These are phyloP conservation scores for Caenorhabditis zanzibari DNA, from an alignment of 2,888 invertebrate species.

Conservation along the genomic window DNA sequence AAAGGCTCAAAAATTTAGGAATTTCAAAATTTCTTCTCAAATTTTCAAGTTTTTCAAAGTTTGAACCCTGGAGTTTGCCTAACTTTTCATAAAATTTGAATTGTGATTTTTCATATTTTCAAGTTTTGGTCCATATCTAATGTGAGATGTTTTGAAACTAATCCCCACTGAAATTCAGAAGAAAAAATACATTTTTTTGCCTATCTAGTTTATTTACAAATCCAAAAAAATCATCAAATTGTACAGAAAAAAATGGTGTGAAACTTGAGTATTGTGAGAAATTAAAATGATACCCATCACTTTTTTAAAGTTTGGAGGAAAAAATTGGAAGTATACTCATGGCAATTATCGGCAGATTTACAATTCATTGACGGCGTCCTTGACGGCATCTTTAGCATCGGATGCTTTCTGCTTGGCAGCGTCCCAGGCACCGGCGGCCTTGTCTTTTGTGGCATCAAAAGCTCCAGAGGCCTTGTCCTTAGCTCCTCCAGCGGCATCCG, in stretches of 20 bases:
- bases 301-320: constrained; percentile 20
- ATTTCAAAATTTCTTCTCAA: too few relatives aligned
- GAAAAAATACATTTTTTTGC: not conserved
- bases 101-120: too few relatives aligned
- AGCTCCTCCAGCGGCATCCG: constrained; percentile 17
- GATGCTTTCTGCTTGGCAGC: constrained; percentile 38
- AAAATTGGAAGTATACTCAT: constrained; percentile 7
- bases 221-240: constrained; percentile 9
- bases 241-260: constrained; percentile 26
- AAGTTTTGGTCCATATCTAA: too few relatives aligned
- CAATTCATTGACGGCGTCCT: constrained; percentile 30
- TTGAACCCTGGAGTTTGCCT: too few relatives aligned
- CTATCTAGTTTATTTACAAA: constrained; percentile 29
- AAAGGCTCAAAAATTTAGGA: too few relatives aligned
- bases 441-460: constrained; percentile 26
- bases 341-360: constrained; percentile 19
- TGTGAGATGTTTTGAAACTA: too few relatives aligned
- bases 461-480: constrained; percentile 35
- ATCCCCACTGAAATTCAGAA: too few relatives aligned
- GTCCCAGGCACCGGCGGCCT: constrained; percentile 38
- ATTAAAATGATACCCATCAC: constrained; percentile 28
- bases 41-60: too few relatives aligned
- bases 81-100: too few relatives aligned
- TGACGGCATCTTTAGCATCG: constrained; percentile 42
- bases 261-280: constrained; percentile 3